Percentiles rank a stretch among this genome's conserved stretches.
Conservation (phyloP, 2,797 vertebrate genomes). For the Mus caroli region DNA sequence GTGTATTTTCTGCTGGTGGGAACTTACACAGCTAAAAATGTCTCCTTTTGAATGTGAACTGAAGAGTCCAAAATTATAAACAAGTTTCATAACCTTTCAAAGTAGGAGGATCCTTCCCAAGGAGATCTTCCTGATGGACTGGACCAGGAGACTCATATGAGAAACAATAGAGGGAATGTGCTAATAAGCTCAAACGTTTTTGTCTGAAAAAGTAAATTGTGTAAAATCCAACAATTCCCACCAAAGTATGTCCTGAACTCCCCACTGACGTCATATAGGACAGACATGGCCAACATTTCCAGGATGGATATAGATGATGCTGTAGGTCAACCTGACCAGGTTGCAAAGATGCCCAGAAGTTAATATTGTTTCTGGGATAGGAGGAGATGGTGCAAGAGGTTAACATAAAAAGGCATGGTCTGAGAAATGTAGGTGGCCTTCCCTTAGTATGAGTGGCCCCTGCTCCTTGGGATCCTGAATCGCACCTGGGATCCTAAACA, state of each 20-base stretch:
- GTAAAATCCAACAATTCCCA: neutral
- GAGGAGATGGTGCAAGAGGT: neutral
- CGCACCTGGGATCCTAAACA: neutral
- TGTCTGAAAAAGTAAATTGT: slow-evolving; percentile 5
- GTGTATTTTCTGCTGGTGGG: slow-evolving; percentile 6
- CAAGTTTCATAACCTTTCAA: slow-evolving; percentile 57
- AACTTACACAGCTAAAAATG: slow-evolving; percentile 5
- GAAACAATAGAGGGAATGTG: neutral
- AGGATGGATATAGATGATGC: neutral
- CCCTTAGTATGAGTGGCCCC: neutral
- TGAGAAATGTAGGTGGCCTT: neutral
- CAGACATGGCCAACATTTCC: neutral
- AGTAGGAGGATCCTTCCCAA: neutral
- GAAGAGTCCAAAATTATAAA: slow-evolving; percentile 29
- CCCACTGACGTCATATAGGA: neutral
- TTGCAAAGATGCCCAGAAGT: neutral
- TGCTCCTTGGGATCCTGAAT: too few relatives aligned
- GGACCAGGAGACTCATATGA: neutral
- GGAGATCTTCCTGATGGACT: neutral
- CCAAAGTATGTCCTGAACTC: neutral
- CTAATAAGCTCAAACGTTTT: neutral
- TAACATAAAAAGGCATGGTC: neutral
- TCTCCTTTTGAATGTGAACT: slow-evolving; percentile 6
- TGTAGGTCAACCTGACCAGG: neutral
- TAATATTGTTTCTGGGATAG: neutral